A percentile compares a stretch with the other conserved stretches of the same genome.
Conservation (phyloP, 2,113 vertebrate species). For the Thamnaconus septentrionalis region DNA sequence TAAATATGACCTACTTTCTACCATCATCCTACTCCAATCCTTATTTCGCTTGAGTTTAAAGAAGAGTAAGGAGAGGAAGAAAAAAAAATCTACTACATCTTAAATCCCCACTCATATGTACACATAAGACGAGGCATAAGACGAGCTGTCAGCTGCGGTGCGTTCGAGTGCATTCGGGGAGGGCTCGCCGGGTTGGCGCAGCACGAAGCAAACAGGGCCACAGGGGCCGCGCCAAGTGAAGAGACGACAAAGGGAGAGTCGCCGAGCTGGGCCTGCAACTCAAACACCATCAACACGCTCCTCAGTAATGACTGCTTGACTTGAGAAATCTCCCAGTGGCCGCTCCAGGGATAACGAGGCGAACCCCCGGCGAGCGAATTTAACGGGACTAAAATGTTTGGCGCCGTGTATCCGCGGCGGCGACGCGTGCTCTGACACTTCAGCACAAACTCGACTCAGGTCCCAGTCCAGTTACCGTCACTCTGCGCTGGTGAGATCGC, state of each 20-base stretch:
- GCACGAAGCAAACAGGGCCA: constrained; percentile 40
- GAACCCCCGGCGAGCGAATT: constrained; percentile 50
- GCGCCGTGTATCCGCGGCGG: constrained; percentile 59
- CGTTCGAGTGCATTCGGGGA: constrained; percentile 1
- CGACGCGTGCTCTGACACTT: constrained; percentile 59
- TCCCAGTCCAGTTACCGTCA: constrained; percentile 10
- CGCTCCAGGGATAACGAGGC: constrained; percentile 71
- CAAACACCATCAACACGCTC: constrained; percentile 65
- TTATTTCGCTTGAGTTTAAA: background rate
- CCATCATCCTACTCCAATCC: background rate
- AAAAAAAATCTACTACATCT: background rate
- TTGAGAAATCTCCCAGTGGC: constrained; percentile 66
- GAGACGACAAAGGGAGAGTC: constrained; percentile 50
- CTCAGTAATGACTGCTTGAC: constrained; percentile 76
- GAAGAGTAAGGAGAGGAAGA: too few relatives aligned
- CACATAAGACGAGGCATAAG: background rate
- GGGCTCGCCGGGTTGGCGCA: constrained; percentile 36
- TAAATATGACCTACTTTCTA: constrained; percentile 8
- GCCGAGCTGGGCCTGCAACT: constrained; percentile 53
- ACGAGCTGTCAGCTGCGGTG: constrained; percentile 6
- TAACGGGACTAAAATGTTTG: constrained; percentile 54
- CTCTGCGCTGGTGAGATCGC: constrained; percentile 12
- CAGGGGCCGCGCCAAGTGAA: constrained; percentile 27
- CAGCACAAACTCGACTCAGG: constrained; percentile 49
- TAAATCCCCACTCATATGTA: background rate